These are phyloP conservation scores for Pelmatolapia mariae DNA, from an alignment of 2,113 vertebrate species.

Conservation along the genomic window DNA sequence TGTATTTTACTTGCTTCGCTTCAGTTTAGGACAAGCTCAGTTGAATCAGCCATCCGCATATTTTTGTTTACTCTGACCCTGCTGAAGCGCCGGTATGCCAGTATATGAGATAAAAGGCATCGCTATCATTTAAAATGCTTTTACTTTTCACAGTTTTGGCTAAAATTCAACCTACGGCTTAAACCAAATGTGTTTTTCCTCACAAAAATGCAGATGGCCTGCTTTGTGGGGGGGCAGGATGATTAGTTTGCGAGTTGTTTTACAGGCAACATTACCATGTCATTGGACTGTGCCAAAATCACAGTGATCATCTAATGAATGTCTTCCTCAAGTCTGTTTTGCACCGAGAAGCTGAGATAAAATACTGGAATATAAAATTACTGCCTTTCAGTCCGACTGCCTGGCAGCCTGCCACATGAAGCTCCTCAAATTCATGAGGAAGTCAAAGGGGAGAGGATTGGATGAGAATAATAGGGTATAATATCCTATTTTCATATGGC, in stretches of 20 bases:
- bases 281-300: neutral
- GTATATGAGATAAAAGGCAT: neutral
- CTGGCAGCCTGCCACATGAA: slow-evolving; percentile 58
- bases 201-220: neutral
- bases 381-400: slow-evolving; percentile 46
- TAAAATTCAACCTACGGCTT: neutral
- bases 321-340: slow-evolving; percentile 9
- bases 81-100: neutral
- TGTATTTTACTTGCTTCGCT: neutral
- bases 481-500: slow-evolving; percentile 16
- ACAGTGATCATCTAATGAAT: slow-evolving; percentile 23
- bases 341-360: slow-evolving; percentile 5
- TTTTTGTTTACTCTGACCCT: neutral
- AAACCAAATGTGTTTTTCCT: neutral
- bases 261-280: neutral
- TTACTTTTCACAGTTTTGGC: neutral
- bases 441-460: slow-evolving; percentile 37
- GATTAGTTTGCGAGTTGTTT: neutral
- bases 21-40: neutral
- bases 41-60: neutral
- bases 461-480: slow-evolving; percentile 34
- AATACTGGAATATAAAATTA: slow-evolving; percentile 51
- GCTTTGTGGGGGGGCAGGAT: neutral
- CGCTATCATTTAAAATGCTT: neutral
- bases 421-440: slow-evolving; percentile 54